Evolutionary conservation across 2,113 vertebrate genomes (phyloP).

Genomic region (Colossoma macropomum): DNA sequence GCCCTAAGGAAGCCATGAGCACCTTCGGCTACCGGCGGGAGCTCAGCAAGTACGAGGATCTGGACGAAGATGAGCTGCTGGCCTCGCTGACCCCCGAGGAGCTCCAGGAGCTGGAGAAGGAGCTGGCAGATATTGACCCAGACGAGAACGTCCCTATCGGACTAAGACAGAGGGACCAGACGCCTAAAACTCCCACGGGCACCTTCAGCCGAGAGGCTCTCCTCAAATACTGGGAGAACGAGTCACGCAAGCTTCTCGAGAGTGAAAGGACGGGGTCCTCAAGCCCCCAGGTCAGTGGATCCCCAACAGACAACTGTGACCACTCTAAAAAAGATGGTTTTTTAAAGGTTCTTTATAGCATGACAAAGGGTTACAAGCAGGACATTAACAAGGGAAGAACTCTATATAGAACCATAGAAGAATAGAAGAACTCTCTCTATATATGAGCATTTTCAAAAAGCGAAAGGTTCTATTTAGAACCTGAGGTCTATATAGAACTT

Average conservation of each 20-base stretch:
- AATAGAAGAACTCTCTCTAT: neutral
- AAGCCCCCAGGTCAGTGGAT: constrained; percentile 68
- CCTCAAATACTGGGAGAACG: constrained; percentile 96
- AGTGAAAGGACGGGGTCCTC: constrained; percentile 80
- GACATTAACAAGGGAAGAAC: no score
- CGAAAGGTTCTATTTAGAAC: neutral
- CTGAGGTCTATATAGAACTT: no score
- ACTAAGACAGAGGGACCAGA: constrained; percentile 92
- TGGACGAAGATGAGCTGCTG: constrained; percentile 96
- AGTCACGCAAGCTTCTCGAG: constrained; percentile 91
- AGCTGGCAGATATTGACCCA: constrained; percentile 92
- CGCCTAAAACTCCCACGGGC: constrained; percentile 91
- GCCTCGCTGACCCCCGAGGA: constrained; percentile 93
- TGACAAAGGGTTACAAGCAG: no score
- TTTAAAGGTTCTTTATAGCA: no score
- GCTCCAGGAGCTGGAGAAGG: constrained; percentile 92
- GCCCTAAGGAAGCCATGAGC: constrained; percentile 80
- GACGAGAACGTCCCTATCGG: constrained; percentile 90
- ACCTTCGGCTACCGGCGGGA: constrained; percentile 94
- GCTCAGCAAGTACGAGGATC: constrained; percentile 96
- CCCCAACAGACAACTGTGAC: neutral
- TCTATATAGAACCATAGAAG: no score
- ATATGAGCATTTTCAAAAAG: no score
- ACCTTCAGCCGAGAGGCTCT: constrained; percentile 94
- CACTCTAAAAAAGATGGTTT: no score